Evolutionary conservation across 2,797 vertebrate genomes (phyloP), one percentile per base, ranked within the genome.

Genomic region (Urophycis tenuis): DNA sequence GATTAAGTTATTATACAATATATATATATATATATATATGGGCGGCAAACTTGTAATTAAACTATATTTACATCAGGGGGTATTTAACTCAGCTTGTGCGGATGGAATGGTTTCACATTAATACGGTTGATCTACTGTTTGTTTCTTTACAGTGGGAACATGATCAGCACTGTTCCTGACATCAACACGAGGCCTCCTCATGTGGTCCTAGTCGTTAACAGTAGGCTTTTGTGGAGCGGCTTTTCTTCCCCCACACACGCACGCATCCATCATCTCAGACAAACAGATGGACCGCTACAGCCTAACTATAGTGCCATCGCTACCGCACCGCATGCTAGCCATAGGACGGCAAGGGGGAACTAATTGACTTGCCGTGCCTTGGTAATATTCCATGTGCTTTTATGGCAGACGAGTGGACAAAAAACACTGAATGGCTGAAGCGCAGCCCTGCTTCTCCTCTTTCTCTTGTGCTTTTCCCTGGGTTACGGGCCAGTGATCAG

Each of bases 401-500:
- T 25, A 29, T 67, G 60, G 60, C n/a, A 67, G n/a, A 29, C 60
- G 4, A 29, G 60, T n/a, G n/a, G n/a, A n/a, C n/a, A 25, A 67
- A 67, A 60, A 67, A 67, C 60, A 67, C 29, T 67, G 60, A 67
- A 67, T 29, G 53, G 53, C 25, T 60, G 49, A 53, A 60, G 53
- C 25, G 25, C 53, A 60, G 53, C 53, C 7, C 8, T 60, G 25
- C 25, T 60, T 60, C 53, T 60, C 14, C 53, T 60, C n/a, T n/a
- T n/a, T n/a, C n/a, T n/a, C n/a, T n/a, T n/a, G n/a, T n/a, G n/a
- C n/a, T n/a, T n/a, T n/a, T n/a, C n/a, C n/a, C 22, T 60, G 53
- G 53, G 6, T n/a, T n/a, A 60, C 25, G 22, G 53, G 10, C 53
- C 53, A 60, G 9, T 60, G 53, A 60, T 60, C 53, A 22, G 22